A percentile compares a stretch with the other conserved stretches of the same genome.
Evolutionary conservation across 1,140 invertebrate genomes (phyloP).

Genomic region (Daktulosphaira vitifoliae): DNA sequence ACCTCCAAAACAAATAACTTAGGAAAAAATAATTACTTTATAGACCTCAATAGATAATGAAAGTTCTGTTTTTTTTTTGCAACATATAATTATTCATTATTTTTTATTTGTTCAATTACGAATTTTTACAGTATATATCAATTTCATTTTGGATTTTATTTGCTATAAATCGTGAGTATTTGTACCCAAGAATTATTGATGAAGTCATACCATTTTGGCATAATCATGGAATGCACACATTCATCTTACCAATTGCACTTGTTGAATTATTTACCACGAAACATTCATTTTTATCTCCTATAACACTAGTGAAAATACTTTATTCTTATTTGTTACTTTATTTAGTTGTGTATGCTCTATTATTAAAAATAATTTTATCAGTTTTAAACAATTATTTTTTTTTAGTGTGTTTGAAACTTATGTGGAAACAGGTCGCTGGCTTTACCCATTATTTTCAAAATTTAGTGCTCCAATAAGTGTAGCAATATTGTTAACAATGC

Average conservation of each 20-base stretch:
- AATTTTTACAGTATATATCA: slow-evolving; percentile 57
- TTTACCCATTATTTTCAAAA: slow-evolving; percentile 19
- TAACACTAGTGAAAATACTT: neutral
- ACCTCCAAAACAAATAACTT: no score
- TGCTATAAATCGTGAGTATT: slow-evolving; percentile 55
- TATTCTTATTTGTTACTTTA: neutral
- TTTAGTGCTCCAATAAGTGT: neutral
- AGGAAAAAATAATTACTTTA: no score
- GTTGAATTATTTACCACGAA: slow-evolving; percentile 60
- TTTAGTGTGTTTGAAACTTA: slow-evolving; percentile 23
- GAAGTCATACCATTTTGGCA: slow-evolving; percentile 55
- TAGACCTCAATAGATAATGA: no score
- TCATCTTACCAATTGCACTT: slow-evolving; percentile 59
- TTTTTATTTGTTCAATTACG: no score
- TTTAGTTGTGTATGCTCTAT: slow-evolving; percentile 21
- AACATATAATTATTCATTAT: no score
- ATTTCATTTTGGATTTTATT: slow-evolving; percentile 59
- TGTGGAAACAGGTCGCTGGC: slow-evolving; percentile 29
- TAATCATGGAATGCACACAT: slow-evolving; percentile 59
- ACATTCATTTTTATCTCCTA: slow-evolving; percentile 54
- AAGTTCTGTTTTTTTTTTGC: no score
- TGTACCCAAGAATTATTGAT: slow-evolving; percentile 55
- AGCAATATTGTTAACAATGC: neutral
- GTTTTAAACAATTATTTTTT: no score
- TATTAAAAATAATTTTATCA: neutral